These are phyloP conservation scores for Phortica okadai DNA, from an alignment of 2,888 invertebrate species.

Conservation along the genomic window DNA sequence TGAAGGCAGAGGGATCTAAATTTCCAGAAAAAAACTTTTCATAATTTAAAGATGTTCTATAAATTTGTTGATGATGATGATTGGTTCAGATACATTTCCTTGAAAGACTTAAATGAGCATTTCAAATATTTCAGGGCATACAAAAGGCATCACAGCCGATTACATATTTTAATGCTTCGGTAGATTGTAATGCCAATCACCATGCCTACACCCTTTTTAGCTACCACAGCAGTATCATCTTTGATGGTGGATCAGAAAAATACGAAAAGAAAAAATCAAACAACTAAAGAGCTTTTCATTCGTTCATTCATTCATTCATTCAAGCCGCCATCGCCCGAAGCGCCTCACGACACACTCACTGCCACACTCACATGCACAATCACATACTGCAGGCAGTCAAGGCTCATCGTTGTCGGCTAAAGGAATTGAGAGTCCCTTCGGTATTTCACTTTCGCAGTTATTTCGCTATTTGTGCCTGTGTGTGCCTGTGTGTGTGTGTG, in stretches of 20 bases:
- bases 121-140: not conserved
- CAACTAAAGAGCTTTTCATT: slow-evolving; percentile 16
- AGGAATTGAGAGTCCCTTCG: not conserved
- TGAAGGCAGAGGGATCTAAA: too few relatives aligned
- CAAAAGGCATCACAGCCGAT: not conserved
- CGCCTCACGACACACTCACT: not conserved
- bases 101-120: too few relatives aligned
- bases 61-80: too few relatives aligned
- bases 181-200: not conserved
- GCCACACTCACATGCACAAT: not conserved
- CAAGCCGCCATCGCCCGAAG: not conserved
- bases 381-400: not conserved
- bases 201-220: slow-evolving; percentile 14
- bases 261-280: slow-evolving; percentile 4
- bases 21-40: too few relatives aligned
- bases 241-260: slow-evolving; percentile 1
- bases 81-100: too few relatives aligned
- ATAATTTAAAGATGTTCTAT: too few relatives aligned
- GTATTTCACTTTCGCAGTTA: slow-evolving; percentile 24
- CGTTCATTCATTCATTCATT: slow-evolving; percentile 19
- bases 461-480: not conserved
- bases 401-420: not conserved
- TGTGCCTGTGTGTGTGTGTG: not conserved
- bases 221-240: slow-evolving; percentile 17
- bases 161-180: not conserved